Conservation (phyloP, 2,888 invertebrate species). For the Sarcophaga rosellei region DNA sequence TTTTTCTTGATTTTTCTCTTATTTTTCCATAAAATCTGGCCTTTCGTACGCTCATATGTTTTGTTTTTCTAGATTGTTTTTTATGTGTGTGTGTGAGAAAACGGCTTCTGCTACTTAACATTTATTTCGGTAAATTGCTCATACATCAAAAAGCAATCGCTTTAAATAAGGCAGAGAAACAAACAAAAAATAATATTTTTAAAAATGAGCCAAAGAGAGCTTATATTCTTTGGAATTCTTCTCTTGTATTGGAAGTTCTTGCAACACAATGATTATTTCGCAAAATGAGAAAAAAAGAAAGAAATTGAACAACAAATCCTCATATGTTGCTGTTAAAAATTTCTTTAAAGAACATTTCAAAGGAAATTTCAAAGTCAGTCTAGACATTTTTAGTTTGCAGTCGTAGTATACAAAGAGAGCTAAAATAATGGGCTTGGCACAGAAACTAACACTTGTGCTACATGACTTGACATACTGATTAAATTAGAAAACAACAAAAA, state of each 20-base stretch:
- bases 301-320: not conserved
- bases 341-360: no score
- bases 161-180: no score
- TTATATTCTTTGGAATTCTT: not conserved
- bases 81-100: not conserved
- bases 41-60: slow-evolving; percentile 2
- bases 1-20: slow-evolving; percentile 9
- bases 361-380: no score
- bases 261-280: slow-evolving; percentile 16
- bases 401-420: no score
- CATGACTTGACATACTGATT: no score
- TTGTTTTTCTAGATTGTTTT: not conserved
- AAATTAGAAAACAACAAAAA: no score
- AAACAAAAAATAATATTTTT: not conserved
- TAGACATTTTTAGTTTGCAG: no score
- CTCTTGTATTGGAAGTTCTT: not conserved
- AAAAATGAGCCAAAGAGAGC: not conserved
- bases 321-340: no score
- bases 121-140: slow-evolving; percentile 70
- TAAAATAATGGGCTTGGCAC: no score
- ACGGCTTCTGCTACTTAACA: slow-evolving; percentile 60
- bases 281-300: not conserved
- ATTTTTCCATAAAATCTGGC: not conserved
- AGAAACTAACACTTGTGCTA: no score
- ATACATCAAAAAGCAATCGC: slow-evolving; percentile 69